Percentiles rank a stretch among this genome's conserved stretches.
These are phyloP conservation scores for Ommatoiulus sabulosus DNA, from an alignment of 2,888 invertebrate genomes.

Conservation along the genomic window DNA sequence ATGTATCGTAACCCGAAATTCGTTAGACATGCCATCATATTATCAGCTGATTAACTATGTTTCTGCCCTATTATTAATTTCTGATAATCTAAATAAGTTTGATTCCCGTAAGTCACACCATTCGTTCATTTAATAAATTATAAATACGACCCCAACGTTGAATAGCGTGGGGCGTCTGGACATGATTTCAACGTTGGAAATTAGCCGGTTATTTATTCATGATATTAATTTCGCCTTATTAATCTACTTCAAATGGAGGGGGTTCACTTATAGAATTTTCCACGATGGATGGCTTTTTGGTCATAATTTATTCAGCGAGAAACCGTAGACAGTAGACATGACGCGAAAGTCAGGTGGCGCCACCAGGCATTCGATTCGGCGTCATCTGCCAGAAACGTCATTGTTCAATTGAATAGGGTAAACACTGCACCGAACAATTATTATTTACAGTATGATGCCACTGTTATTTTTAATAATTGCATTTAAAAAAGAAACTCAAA, in stretches of 20 bases:
- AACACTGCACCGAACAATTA: no score
- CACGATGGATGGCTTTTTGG: not conserved
- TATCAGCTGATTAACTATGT: not conserved
- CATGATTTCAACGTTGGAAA: not conserved
- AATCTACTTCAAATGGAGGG: slow-evolving; percentile 16
- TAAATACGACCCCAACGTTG: not conserved
- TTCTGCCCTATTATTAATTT: not conserved
- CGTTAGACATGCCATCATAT: not conserved
- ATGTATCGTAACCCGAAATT: not conserved
- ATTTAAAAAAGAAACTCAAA: no score
- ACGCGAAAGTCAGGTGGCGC: no score
- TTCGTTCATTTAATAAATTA: not conserved
- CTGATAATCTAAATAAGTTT: not conserved
- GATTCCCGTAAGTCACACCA: not conserved
- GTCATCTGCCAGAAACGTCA: no score
- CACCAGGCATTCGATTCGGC: no score
- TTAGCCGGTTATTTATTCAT: slow-evolving; percentile 4
- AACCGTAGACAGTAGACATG: no score
- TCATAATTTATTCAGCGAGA: not conserved
- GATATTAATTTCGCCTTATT: slow-evolving; percentile 15
- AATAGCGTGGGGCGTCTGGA: not conserved
- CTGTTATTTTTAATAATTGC: no score
- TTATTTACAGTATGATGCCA: no score
- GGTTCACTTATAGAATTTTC: not conserved
- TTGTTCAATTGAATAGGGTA: no score